A percentile compares a stretch with the other conserved stretches of the same genome.
Evolutionary conservation across 1,140 invertebrate species (phyloP).

Genomic region (Aradophagus sp.): DNA sequence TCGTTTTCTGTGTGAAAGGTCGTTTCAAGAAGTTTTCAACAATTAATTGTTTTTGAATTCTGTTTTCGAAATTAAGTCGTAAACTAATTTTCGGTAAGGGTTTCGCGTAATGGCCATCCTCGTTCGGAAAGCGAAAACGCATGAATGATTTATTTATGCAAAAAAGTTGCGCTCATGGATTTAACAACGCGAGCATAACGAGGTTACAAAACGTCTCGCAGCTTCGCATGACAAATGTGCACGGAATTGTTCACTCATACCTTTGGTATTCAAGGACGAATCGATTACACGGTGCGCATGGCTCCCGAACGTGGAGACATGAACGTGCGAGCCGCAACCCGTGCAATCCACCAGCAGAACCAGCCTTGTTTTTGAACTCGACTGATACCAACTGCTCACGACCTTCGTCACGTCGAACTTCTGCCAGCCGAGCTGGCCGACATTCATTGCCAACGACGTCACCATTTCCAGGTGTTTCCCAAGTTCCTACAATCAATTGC

Average conservation of each 20-base stretch:
- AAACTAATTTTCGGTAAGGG: too few species aligned
- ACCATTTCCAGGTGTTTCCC: constrained; percentile 77
- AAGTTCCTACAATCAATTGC: constrained; percentile 64
- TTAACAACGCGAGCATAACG: constrained; percentile 23
- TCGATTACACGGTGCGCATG: constrained; percentile 69
- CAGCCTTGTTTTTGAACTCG: constrained; percentile 77
- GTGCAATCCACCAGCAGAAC: constrained; percentile 88
- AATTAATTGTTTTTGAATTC: too few species aligned
- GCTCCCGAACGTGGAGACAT: constrained; percentile 74
- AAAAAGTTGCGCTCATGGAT: constrained; percentile 3
- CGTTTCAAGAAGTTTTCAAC: too few species aligned
- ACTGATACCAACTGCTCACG: constrained; percentile 83
- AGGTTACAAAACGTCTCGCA: constrained; percentile 20
- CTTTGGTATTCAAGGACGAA: constrained; percentile 69
- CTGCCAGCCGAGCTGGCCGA: constrained; percentile 86
- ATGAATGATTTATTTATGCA: constrained; percentile 28
- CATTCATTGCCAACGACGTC: constrained; percentile 81
- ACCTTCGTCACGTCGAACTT: constrained; percentile 88
- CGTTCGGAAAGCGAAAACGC: constrained; percentile 1
- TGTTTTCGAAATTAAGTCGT: too few species aligned
- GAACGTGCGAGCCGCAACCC: constrained; percentile 84
- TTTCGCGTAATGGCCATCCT: too few species aligned
- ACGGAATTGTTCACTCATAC: constrained; percentile 55
- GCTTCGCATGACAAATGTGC: constrained; percentile 24
- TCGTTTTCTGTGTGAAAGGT: too few species aligned